Evolutionary conservation across 2,113 vertebrate genomes (phyloP).

Genomic region (Ceyx margarethae): DNA sequence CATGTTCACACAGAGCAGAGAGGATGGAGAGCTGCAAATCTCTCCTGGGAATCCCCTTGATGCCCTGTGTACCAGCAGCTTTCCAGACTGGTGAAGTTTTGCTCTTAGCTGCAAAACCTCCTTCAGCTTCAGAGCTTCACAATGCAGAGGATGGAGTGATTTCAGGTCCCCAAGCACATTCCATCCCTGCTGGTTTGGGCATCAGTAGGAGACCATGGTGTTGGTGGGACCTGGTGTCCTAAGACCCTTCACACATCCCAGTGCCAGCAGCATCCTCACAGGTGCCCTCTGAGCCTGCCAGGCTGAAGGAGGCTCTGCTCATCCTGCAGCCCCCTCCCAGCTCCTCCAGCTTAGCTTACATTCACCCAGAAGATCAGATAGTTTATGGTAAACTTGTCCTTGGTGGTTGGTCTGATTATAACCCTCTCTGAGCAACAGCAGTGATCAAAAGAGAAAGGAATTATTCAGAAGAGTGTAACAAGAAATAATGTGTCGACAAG

Average conservation of each 20-base stretch:
- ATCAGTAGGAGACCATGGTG: fast-evolving
- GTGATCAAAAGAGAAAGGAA: neutral
- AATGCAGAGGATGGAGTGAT: fast-evolving
- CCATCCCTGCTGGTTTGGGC: neutral
- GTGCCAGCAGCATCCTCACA: neutral
- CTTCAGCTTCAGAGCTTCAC: neutral
- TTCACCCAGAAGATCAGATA: neutral
- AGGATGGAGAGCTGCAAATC: neutral
- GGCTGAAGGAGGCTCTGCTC: neutral
- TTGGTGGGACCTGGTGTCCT: neutral
- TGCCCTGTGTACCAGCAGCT: neutral
- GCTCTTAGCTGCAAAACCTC: neutral
- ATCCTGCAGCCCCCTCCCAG: neutral
- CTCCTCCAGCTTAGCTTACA: neutral
- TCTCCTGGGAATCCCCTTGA: neutral
- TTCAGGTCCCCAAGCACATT: neutral
- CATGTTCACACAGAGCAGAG: neutral
- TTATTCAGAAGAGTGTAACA: neutral
- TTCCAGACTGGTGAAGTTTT: neutral
- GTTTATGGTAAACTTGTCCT: neutral
- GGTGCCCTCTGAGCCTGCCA: neutral
- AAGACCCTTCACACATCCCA: neutral
- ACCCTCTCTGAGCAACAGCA: neutral
- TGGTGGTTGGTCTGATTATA: neutral
- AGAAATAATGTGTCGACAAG: neutral